A percentile compares a stretch with the other conserved stretches of the same genome.
These are phyloP conservation scores for Electrona antarctica DNA, from an alignment of 2,113 vertebrate genomes.

Conservation along the genomic window DNA sequence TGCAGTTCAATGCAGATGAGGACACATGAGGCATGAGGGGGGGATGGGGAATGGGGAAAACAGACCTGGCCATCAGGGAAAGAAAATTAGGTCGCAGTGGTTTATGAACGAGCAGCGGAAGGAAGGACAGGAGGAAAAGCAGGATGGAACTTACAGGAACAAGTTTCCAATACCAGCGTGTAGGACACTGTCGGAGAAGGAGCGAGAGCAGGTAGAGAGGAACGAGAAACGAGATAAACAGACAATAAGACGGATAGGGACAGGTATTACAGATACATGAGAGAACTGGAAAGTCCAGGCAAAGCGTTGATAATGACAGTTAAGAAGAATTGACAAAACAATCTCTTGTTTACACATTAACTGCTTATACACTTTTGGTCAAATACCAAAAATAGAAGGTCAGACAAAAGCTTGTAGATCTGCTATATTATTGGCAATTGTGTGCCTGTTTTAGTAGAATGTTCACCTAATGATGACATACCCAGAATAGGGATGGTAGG, in stretches of 20 bases:
- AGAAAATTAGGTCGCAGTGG: constrained; percentile 59
- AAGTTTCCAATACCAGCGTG: constrained; percentile 86
- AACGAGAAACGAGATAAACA: constrained; percentile 24
- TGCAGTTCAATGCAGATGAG: constrained; percentile 16
- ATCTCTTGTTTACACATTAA: constrained; percentile 25
- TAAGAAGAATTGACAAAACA: constrained; percentile 13
- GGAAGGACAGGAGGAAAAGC: constrained; percentile 57
- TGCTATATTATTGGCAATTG: no score
- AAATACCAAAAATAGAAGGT: no score
- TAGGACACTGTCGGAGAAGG: constrained; percentile 78
- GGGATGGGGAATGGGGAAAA: constrained; percentile 14
- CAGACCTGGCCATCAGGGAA: constrained; percentile 54
- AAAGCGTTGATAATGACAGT: constrained; percentile 31
- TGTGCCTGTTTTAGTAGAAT: no score
- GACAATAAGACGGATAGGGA: constrained; percentile 51
- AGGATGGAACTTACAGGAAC: constrained; percentile 82
- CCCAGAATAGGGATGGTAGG: not conserved
- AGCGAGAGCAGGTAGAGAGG: constrained; percentile 25
- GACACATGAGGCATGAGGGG: constrained; percentile 34
- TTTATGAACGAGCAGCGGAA: constrained; percentile 53
- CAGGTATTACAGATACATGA: constrained; percentile 38
- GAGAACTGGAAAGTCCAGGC: constrained; percentile 50
- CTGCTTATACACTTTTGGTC: no score
- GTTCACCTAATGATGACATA: no score
- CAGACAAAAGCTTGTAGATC: no score